phyloP scores from a whole-genome alignment of 2,888 invertebrate species.

The Cremastinae sp. region DNA sequence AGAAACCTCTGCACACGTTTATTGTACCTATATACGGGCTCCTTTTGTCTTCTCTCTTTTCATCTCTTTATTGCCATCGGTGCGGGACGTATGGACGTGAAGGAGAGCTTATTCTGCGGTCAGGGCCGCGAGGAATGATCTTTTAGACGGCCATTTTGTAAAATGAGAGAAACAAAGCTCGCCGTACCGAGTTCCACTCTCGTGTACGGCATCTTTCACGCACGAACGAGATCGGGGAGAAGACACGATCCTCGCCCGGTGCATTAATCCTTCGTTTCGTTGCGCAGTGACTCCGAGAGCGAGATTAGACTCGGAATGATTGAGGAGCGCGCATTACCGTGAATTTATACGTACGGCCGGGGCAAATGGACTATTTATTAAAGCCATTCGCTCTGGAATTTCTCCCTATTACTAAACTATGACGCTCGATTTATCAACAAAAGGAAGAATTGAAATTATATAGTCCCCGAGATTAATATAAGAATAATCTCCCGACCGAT shows the following conservation, averaged over 20 bases:
- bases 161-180: slow-evolving; percentile 22
- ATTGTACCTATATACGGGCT: not conserved
- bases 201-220: slow-evolving; percentile 48
- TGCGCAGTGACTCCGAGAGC: slow-evolving; percentile 14
- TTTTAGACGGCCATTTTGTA: no score
- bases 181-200: slow-evolving; percentile 8
- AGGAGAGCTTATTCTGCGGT: no score
- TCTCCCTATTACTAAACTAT: not conserved
- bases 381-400: not conserved
- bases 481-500: not conserved
- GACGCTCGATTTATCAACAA: not conserved
- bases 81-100: not conserved
- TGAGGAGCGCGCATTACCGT: slow-evolving; percentile 21
- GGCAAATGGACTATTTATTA: slow-evolving; percentile 32
- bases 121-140: no score
- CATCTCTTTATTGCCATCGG: no score
- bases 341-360: slow-evolving; percentile 8
- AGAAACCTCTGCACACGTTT: slow-evolving; percentile 29
- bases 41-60: slow-evolving; percentile 24
- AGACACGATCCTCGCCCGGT: slow-evolving; percentile 18
- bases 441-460: slow-evolving; percentile 1
- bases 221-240: slow-evolving; percentile 47
- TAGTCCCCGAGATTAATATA: slow-evolving; percentile 8
- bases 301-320: slow-evolving; percentile 23
- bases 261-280: slow-evolving; percentile 31